Percentiles rank a stretch among this genome's conserved stretches.
Conservation (phyloP, 1,140 invertebrate genomes). For the Sinella curviseta region DNA sequence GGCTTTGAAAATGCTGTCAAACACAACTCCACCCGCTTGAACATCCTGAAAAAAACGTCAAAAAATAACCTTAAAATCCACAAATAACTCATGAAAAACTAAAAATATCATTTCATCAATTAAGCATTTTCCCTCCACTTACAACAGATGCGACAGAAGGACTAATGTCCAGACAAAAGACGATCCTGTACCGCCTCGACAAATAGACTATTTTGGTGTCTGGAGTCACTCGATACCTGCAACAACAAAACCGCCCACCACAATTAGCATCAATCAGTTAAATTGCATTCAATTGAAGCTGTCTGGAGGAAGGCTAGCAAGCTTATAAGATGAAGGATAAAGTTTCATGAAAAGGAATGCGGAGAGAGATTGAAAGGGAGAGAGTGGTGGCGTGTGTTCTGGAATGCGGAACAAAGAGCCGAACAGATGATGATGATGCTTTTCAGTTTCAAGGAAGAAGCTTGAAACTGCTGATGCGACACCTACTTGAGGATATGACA, state of each 20-base stretch:
- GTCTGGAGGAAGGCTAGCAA: slow-evolving; percentile 15
- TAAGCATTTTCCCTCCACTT: slow-evolving; percentile 44
- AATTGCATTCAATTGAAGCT: too few relatives aligned
- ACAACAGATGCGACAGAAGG: slow-evolving; percentile 74
- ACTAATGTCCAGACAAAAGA: slow-evolving; percentile 78
- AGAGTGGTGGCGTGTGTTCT: too few relatives aligned
- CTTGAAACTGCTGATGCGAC: too few relatives aligned
- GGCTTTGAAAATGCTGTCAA: slow-evolving; percentile 67
- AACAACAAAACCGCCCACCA: too few relatives aligned
- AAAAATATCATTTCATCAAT: background rate
- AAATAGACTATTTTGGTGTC: slow-evolving; percentile 60
- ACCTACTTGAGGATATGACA: too few relatives aligned
- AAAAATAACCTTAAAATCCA: too few relatives aligned
- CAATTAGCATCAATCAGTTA: too few relatives aligned
- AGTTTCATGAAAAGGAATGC: background rate
- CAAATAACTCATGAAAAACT: slow-evolving; percentile 2
- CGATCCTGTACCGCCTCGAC: slow-evolving; percentile 66
- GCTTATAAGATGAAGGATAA: background rate
- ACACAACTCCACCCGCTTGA: slow-evolving; percentile 67
- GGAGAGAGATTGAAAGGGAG: background rate
- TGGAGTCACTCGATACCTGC: slow-evolving; percentile 50
- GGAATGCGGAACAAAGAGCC: too few relatives aligned
- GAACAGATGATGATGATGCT: background rate
- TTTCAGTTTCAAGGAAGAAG: background rate
- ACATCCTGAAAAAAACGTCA: slow-evolving; percentile 59